phyloP scores from a whole-genome alignment of 2,888 invertebrate species.

The Standfussiana lucernea region DNA sequence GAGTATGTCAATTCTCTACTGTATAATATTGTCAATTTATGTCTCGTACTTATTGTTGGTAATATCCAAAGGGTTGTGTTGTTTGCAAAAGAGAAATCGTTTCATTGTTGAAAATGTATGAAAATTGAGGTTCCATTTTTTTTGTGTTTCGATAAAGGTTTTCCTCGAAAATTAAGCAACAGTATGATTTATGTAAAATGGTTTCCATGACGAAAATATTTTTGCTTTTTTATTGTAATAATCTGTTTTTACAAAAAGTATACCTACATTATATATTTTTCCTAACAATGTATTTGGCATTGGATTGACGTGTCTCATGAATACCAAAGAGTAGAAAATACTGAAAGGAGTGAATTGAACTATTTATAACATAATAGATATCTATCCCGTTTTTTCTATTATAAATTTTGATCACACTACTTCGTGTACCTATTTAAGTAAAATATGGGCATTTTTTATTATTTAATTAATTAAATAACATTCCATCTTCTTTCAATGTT shows the following conservation, averaged over 20 bases:
- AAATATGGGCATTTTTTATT: constrained; percentile 60
- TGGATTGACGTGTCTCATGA: constrained; percentile 81
- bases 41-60: constrained; percentile 51
- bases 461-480: constrained; percentile 74
- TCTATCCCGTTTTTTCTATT: constrained; percentile 82
- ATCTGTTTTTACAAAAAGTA: constrained; percentile 33
- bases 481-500: constrained; percentile 81
- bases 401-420: constrained; percentile 80
- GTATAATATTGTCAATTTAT: constrained; percentile 73
- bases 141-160: neutral
- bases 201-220: neutral
- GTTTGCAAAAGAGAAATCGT: constrained; percentile 33
- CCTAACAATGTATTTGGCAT: constrained; percentile 56
- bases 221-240: neutral
- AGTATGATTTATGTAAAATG: constrained; percentile 1
- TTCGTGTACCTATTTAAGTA: constrained; percentile 76
- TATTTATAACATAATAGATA: constrained; percentile 78
- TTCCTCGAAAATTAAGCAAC: neutral
- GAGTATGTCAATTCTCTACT: constrained; percentile 70
- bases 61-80: constrained; percentile 19
- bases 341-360: constrained; percentile 68
- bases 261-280: constrained; percentile 16
- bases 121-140: neutral
- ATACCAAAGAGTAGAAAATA: constrained; percentile 72
- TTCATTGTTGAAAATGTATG: neutral